phyloP scores from a whole-genome alignment of 2,797 vertebrate genomes.

The Phoebastria nigripes region DNA sequence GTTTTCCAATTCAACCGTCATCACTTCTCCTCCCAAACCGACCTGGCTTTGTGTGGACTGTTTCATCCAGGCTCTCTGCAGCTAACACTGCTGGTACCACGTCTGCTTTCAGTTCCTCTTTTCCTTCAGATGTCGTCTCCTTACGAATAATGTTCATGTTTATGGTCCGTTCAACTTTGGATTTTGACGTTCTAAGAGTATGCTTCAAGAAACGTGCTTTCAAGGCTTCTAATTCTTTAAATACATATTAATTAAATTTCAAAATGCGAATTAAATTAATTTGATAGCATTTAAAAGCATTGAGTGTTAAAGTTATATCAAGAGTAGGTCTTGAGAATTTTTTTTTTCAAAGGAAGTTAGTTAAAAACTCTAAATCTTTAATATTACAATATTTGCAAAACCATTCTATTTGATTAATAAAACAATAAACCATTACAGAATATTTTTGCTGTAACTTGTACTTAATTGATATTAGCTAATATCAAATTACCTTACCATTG shows the following conservation, averaged over 20 bases:
- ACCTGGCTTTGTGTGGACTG: constrained; percentile 83
- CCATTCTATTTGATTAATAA: not conserved
- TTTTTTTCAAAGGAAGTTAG: not conserved
- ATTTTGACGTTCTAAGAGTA: constrained; percentile 60
- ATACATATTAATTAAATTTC: not conserved
- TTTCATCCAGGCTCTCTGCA: constrained; percentile 76
- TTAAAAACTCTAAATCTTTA: not conserved
- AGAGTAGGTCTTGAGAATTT: not conserved
- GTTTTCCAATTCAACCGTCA: not conserved
- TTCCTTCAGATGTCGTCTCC: constrained; percentile 79
- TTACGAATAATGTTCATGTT: constrained; percentile 87
- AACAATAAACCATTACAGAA: not conserved
- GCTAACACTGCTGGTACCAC: constrained; percentile 82
- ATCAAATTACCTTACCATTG: not conserved
- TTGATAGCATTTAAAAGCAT: not conserved
- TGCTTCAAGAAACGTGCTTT: constrained; percentile 92
- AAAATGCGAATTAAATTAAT: not conserved
- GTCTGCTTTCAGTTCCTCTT: constrained; percentile 82
- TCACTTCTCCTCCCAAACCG: not conserved
- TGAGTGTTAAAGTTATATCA: not conserved
- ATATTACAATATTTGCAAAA: not conserved
- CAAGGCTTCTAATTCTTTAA: constrained; percentile 86
- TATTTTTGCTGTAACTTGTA: not conserved
- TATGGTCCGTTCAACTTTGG: constrained; percentile 75
- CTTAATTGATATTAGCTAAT: not conserved